These are phyloP conservation scores for Lepilemur ruficaudatus DNA, from an alignment of 2,797 vertebrate species.

Conservation along the genomic window DNA sequence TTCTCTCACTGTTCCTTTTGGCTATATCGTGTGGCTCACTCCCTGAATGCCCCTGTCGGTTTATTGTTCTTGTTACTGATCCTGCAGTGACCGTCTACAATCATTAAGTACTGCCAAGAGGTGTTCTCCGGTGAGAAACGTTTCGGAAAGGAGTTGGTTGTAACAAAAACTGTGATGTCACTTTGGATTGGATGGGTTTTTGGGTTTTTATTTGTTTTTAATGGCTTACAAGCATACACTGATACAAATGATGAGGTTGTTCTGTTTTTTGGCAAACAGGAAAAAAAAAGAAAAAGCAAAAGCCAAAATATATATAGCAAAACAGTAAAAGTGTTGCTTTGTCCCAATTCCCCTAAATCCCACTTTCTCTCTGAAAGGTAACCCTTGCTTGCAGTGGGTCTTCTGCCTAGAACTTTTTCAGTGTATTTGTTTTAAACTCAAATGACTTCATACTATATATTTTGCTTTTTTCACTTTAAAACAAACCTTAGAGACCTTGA, in stretches of 20 bases:
- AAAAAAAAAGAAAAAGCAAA: neutral
- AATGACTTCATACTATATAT: neutral
- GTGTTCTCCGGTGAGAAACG: neutral
- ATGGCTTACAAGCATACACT: neutral
- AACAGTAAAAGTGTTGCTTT: neutral
- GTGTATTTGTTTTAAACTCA: neutral
- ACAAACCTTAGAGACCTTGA: neutral
- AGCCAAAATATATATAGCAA: neutral
- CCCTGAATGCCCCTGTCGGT: neutral
- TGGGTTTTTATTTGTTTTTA: no score
- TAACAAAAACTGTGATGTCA: no score
- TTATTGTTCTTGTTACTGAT: neutral
- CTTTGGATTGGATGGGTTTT: no score
- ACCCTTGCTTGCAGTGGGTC: neutral
- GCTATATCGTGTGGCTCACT: fast-evolving
- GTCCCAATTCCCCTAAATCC: neutral
- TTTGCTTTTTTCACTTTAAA: constrained; percentile 1
- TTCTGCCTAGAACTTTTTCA: neutral
- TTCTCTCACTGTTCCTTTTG: neutral
- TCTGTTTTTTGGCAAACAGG: no score
- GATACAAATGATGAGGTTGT: neutral
- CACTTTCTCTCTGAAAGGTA: neutral
- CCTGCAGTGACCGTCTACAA: neutral
- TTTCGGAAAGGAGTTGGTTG: neutral
- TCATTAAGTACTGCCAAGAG: fast-evolving